Base-by-base conservation (phyloP, 2,888 invertebrate genomes). In the Aleiodes alternator region DNA sequence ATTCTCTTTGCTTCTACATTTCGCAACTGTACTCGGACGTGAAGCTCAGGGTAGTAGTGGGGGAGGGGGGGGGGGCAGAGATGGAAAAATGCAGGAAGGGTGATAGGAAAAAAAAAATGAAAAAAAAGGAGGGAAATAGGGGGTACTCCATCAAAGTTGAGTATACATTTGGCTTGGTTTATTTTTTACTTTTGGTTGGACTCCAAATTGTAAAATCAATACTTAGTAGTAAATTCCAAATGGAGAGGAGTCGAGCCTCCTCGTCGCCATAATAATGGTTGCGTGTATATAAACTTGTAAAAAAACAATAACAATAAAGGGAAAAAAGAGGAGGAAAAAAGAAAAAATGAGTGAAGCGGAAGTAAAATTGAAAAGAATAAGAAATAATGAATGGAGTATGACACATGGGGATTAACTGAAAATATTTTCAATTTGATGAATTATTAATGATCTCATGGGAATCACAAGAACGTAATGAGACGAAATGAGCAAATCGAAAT, bases 141-240 rank as follows among this genome's bases (percentile, higher is more conserved):
- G 84, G 86, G 86, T 86, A 87, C 87, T 88, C 87, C 87, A 88
- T 88, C 88, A 88, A 88, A 87, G 87, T 87, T 85, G 87, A 87
- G 87, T 88, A 68, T 64, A 88, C 87, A 86, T 88, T 88, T 87
- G 88, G 87, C 88, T 87, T 75, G 31, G 59, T 75, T 87, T 87
- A 87, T 88, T 88, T 88, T 87, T 87, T 88, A 87, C 88, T 87
- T 68, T 88, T 88, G 87, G 88, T 87, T 87, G 88, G 87, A 87
- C 86, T 87, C 88, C 88, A 88, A 88, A 88, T 88, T 88, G 88
- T 88, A 88, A 88, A 88, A 88, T 88, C 88, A 88, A 88, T 88
- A 88, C 87, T 87, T 85, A 82, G 86, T 86, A 87, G 87, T 87
- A 87, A 88, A 88, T 87, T 87, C 85, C 86, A 87, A 87, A 88